Evolutionary conservation across 2,888 invertebrate species (phyloP).

Genomic region (Drosophila vallismaia): DNA sequence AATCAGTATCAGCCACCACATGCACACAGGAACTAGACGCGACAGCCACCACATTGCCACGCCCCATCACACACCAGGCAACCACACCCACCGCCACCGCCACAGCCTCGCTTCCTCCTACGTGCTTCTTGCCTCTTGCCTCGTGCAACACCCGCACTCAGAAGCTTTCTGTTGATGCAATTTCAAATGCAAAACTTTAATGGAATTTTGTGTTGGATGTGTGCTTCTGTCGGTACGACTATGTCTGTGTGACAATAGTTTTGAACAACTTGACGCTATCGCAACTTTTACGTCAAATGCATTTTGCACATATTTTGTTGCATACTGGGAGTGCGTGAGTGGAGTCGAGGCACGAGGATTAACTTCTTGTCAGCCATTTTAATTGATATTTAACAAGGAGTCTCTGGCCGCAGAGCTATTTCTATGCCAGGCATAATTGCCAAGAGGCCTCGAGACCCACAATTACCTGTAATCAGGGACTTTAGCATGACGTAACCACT

Average conservation of each 20-base stretch:
- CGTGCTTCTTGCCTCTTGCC: not conserved
- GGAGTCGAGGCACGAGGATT: not conserved
- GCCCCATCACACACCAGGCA: slow-evolving; percentile 34
- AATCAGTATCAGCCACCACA: slow-evolving; percentile 37
- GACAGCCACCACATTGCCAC: slow-evolving; percentile 32
- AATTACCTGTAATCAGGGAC: slow-evolving; percentile 55
- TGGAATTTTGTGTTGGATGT: slow-evolving; percentile 57
- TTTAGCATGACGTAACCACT: slow-evolving; percentile 63
- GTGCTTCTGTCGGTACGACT: slow-evolving; percentile 10
- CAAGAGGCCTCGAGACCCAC: slow-evolving; percentile 59
- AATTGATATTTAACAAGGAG: slow-evolving; percentile 73
- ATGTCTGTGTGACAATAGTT: slow-evolving; percentile 55
- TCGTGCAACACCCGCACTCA: slow-evolving; percentile 19
- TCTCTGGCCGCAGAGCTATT: slow-evolving; percentile 33
- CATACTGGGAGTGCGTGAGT: slow-evolving; percentile 13
- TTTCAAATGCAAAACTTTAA: slow-evolving; percentile 73
- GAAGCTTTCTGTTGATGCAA: slow-evolving; percentile 55
- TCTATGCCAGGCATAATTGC: slow-evolving; percentile 57
- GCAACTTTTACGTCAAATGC: slow-evolving; percentile 55
- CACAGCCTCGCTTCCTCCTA: not conserved
- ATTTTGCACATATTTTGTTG: slow-evolving; percentile 48
- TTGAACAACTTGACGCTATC: slow-evolving; percentile 49
- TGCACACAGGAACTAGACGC: slow-evolving; percentile 8
- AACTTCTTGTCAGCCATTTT: slow-evolving; percentile 49
- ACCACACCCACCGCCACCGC: slow-evolving; percentile 2